Evolutionary conservation across 2,113 vertebrate genomes (phyloP).

Genomic region (Sorex araneus): DNA sequence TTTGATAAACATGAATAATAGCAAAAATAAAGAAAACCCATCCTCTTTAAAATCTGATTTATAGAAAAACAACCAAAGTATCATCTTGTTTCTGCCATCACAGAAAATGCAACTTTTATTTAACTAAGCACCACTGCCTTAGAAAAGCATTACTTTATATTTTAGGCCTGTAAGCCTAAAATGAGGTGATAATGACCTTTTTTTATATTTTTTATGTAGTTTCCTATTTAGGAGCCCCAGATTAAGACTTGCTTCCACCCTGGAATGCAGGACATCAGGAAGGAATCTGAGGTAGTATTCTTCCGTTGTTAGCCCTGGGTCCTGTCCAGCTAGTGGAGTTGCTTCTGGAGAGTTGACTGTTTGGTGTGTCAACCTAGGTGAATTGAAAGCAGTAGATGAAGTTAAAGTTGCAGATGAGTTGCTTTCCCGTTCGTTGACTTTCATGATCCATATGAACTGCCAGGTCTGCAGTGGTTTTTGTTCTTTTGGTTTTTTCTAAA

Average conservation of each 20-base stretch:
- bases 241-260: not conserved
- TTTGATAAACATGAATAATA: constrained; percentile 71
- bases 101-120: constrained; percentile 66
- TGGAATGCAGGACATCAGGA: not conserved
- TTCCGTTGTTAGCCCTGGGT: not conserved
- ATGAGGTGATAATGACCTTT: not conserved
- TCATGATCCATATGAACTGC: not conserved
- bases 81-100: constrained; percentile 67
- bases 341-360: not conserved
- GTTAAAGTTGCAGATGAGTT: not conserved
- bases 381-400: not conserved
- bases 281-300: not conserved
- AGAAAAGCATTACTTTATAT: constrained; percentile 41
- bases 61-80: constrained; percentile 57
- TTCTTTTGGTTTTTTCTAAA: too few relatives aligned
- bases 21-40: constrained; percentile 64
- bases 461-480: not conserved
- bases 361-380: not conserved
- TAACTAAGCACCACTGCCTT: constrained; percentile 37
- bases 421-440: not conserved
- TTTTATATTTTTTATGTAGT: not conserved
- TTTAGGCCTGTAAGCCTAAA: not conserved
- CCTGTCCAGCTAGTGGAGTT: not conserved
- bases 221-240: not conserved
- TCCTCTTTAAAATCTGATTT: constrained; percentile 63